Evolutionary conservation across 2,797 vertebrate genomes (phyloP), one percentile per base, ranked within the genome.

Genomic region (Antennarius maculatus): DNA sequence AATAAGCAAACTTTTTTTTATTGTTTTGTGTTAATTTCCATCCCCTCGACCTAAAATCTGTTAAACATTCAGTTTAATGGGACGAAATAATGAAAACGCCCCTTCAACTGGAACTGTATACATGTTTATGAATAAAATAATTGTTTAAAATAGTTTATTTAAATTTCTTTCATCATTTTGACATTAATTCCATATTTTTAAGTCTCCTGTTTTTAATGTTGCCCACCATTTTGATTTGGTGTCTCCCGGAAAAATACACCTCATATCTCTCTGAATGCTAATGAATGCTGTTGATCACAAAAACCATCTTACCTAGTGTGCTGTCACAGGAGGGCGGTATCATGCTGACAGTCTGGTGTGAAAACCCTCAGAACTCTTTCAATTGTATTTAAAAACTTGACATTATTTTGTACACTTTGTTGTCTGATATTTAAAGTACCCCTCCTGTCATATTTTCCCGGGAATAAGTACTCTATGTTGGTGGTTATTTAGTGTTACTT

Each of bases 241-340:
- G n/a, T 41, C 46, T 29, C 10, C 29, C 31, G 10, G 23, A 53
- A 54, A 8, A 3, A 41, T 16, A 55, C 14, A 23, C 15, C 17
- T 45, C 7, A 43, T 18, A 7, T 34, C 31, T 34, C 31, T 23
- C 5, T 34, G 31, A 34, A 3, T 1, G 3, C 13, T 46, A 45
- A 23, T 54, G 7, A 31, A 14, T 61, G 43, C 46, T 42, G 11
- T 12, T 23, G 6, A 55, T 8, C 31, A 2, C 7, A 39, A 11
- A 9, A 17, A 29, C 0, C 28, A 43, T 28, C 17, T 34, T 27
- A 6, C 5, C 1, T 6, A 1, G 27, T 56, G 54, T 74, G 43
- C 54, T 62, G 60, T 76, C 84, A 88, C 81, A 79, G 47, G 83
- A 82, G 75, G 85, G 88, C 87, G 83, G 80, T 61, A 58, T 81